Evolutionary conservation across 2,888 invertebrate genomes (phyloP).

Genomic region (Orthosia cruda): DNA sequence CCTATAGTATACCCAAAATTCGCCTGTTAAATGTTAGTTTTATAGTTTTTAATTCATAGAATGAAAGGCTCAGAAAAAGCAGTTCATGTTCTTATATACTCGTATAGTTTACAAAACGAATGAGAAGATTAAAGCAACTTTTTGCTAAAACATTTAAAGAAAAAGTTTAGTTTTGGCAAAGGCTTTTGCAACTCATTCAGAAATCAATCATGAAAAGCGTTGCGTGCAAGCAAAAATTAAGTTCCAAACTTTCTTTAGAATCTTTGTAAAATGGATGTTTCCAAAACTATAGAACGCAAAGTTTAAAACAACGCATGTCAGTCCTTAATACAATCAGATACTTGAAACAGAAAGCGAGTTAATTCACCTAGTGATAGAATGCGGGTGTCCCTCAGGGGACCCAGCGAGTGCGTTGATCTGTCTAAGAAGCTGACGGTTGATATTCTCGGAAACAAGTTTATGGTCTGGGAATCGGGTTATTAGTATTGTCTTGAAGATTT

Average conservation of each 20-base stretch:
- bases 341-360: slow-evolving; percentile 71
- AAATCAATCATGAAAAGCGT: slow-evolving; percentile 4
- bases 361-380: slow-evolving; percentile 75
- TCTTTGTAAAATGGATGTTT: neutral
- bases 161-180: neutral
- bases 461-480: slow-evolving; percentile 57
- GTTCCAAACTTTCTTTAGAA: neutral
- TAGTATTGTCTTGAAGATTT: slow-evolving; percentile 55
- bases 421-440: slow-evolving; percentile 56
- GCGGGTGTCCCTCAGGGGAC: slow-evolving; percentile 67
- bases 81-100: neutral
- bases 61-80: neutral
- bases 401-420: slow-evolving; percentile 67
- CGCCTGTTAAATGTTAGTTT: too few species aligned
- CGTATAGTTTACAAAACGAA: neutral
- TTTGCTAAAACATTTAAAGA: too few species aligned
- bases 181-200: neutral
- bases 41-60: neutral
- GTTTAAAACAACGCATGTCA: slow-evolving; percentile 19
- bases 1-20: too few species aligned
- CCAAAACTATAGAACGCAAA: slow-evolving; percentile 18
- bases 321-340: slow-evolving; percentile 70
- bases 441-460: slow-evolving; percentile 62
- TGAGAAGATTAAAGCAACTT: neutral
- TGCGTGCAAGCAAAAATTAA: neutral